Conservation (phyloP, 2,113 vertebrate genomes). For the Enhydra lutris region DNA sequence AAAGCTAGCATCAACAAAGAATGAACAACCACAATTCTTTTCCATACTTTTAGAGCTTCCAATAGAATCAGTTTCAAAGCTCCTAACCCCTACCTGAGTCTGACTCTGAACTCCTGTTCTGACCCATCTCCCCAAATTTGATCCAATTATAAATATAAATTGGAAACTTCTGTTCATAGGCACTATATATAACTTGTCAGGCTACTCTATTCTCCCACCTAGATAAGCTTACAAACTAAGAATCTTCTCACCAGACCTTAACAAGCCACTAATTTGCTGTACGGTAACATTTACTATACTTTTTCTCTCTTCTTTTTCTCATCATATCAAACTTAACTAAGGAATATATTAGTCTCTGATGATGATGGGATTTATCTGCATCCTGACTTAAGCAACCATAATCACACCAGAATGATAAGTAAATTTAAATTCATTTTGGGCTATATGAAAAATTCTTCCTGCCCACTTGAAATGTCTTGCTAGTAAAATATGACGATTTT, state of each 20-base stretch:
- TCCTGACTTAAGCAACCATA: not conserved
- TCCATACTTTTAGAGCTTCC: not conserved
- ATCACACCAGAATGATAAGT: not conserved
- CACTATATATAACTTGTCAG: not conserved
- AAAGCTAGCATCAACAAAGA: not conserved
- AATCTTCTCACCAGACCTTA: not conserved
- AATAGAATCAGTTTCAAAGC: not conserved
- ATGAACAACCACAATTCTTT: not conserved
- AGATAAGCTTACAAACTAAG: not conserved
- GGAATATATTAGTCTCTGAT: not conserved
- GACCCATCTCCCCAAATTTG: not conserved
- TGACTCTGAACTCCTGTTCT: not conserved
- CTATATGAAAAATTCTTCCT: not conserved
- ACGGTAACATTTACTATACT: not conserved
- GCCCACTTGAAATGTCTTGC: not conserved
- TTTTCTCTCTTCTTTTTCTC: not conserved
- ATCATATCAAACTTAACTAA: not conserved
- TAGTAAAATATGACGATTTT: not conserved
- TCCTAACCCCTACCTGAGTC: not conserved
- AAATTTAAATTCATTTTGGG: not conserved
- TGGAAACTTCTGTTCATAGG: not conserved
- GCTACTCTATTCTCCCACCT: not conserved
- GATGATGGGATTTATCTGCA: not conserved
- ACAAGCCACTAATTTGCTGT: not conserved
- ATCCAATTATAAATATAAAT: not conserved